Evolutionary conservation across 2,113 vertebrate species (phyloP).

Genomic region (Tapirus terrestris): DNA sequence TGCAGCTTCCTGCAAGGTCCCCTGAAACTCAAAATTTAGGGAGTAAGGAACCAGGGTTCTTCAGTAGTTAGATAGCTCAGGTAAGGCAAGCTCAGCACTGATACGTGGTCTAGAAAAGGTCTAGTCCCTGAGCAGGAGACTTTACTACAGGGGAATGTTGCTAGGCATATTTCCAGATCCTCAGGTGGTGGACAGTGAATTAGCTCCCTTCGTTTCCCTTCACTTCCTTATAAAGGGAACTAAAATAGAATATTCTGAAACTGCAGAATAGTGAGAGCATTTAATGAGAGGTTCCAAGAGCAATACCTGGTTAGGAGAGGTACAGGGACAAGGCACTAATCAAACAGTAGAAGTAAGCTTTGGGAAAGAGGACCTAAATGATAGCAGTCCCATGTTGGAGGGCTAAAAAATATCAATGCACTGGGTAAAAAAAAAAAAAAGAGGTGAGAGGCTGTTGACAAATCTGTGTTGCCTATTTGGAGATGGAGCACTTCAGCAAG

Average conservation of each 20-base stretch:
- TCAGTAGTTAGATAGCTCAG: neutral
- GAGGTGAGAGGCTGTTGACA: neutral
- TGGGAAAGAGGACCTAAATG: neutral
- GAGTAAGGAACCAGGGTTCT: neutral
- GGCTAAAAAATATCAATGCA: neutral
- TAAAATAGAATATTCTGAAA: conserved; percentile 37
- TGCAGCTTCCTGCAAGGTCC: neutral
- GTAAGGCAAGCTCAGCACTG: neutral
- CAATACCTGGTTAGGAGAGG: neutral
- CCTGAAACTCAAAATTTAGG: neutral
- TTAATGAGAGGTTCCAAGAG: neutral
- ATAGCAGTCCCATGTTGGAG: neutral
- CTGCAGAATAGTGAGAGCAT: neutral
- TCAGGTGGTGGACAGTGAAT: conserved; percentile 24
- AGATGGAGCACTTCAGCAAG: neutral
- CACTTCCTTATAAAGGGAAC: neutral
- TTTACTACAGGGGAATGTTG: neutral
- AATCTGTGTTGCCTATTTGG: neutral
- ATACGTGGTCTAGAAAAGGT: neutral
- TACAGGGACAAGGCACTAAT: neutral
- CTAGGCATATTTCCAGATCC: conserved; percentile 10
- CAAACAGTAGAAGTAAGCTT: neutral
- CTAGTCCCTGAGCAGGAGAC: neutral
- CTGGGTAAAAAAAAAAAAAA: neutral
- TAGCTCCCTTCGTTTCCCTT: conserved; percentile 43